Evolutionary conservation across 1,140 invertebrate genomes (phyloP), one percentile per base, ranked within the genome.

Genomic region (Metaphire vulgaris): DNA sequence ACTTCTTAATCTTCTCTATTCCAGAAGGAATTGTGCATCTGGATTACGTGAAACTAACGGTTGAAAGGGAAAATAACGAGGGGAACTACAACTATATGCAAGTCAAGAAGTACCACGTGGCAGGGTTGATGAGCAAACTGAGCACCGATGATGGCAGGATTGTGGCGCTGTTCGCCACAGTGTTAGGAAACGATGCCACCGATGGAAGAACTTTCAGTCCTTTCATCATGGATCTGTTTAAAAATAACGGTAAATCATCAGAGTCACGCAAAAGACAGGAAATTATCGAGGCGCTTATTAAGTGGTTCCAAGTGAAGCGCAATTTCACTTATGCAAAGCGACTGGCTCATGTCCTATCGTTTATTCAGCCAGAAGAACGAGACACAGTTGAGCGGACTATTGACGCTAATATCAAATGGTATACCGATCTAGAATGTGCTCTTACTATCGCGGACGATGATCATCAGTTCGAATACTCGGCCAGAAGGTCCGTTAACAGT

Each of bases 1-100:
- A 97, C 87, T 97, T 95, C 87, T 95, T 90, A 83, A 91, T 96
- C 72, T 94, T 91, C 85, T 91, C 93, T 85, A 88, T 93, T 0
- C 82, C 69, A 30, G 77, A 78, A 33, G 87, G 89, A 1, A 95
- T 94, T 81, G 92, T 96, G 76, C 92, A 92, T 0, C 90, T 93
- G 69, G 88, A 90, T 74, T 91, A 90, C 64, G 83, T 94, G 0
- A 88, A 90, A 33, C 80, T 83, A 33, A 79, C 75, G 33, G 69
- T 81, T 6, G 69, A 75, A n/a, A n/a, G n/a, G n/a, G n/a, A n/a
- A n/a, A n/a, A n/a, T n/a, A 29, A 70, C 1, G 68, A 71, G 6
- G 67, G 79, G 26, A 31, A 78, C 56, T 31, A 69, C 33, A 16
- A 65, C 15, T 73, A 73, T 30, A 21, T 73, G 72, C 26, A 73